Conservation (phyloP, 2,797 vertebrate genomes). For the Notolepis coatsorum region DNA sequence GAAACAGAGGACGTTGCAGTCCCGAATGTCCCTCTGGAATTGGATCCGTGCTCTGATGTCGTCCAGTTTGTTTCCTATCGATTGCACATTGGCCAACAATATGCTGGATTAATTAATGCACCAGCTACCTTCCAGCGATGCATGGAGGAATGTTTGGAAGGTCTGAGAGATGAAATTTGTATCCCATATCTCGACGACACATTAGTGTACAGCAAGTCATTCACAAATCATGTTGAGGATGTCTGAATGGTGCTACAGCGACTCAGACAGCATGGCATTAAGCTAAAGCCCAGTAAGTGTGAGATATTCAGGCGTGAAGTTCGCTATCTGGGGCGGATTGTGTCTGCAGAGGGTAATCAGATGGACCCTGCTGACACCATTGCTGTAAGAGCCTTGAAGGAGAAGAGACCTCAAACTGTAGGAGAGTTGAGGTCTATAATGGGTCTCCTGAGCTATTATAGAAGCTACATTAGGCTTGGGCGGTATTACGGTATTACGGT, state of each 20-base stretch:
- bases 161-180: background rate
- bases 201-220: background rate
- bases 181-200: background rate
- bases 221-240: background rate
- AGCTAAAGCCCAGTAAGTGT: constrained; percentile 6
- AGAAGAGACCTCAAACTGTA: too few species aligned
- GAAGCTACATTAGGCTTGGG: too few species aligned
- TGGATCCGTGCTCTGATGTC: too few species aligned
- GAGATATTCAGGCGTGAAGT: background rate
- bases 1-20: too few species aligned
- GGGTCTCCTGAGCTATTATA: too few species aligned
- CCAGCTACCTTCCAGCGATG: background rate
- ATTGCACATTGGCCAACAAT: too few species aligned
- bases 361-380: constrained; percentile 1
- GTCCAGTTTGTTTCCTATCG: too few species aligned
- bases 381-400: background rate
- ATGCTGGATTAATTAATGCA: background rate
- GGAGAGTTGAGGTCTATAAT: too few species aligned
- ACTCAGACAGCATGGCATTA: background rate
- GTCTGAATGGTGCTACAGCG: background rate
- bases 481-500: too few species aligned
- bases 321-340: background rate
- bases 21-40: too few species aligned
- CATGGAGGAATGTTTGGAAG: background rate
- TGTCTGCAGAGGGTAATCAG: background rate